Evolutionary conservation across 1,140 invertebrate genomes (phyloP).

Genomic region (Solen grandis): DNA sequence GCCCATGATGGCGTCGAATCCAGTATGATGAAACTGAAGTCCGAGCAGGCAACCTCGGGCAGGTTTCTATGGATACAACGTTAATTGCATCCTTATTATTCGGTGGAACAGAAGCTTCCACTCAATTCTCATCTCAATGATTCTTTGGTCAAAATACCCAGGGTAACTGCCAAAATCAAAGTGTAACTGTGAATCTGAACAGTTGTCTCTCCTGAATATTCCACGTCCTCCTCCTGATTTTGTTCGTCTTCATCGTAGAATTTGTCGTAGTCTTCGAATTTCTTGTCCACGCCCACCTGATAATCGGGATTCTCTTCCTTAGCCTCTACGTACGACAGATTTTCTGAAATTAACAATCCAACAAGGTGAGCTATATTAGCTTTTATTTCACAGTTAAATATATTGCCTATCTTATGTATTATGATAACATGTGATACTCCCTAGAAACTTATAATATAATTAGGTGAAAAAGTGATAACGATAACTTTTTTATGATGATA

Average conservation of each 20-base stretch:
- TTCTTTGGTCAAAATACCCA: too few species aligned
- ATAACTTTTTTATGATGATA: background rate
- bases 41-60: too few species aligned
- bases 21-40: too few species aligned
- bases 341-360: background rate
- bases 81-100: too few species aligned
- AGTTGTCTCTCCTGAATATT: too few species aligned
- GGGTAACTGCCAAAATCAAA: too few species aligned
- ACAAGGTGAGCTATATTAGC: background rate
- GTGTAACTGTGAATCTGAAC: too few species aligned
- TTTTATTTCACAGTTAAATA: background rate
- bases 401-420: background rate
- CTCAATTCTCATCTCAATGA: too few species aligned
- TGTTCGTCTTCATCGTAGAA: slow-evolving; percentile 25
- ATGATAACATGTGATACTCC: background rate
- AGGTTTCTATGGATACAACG: too few species aligned
- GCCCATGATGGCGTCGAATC: too few species aligned
- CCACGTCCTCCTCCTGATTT: background rate
- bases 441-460: background rate
- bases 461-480: background rate
- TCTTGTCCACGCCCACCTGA: slow-evolving; percentile 36
- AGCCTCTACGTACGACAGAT: slow-evolving; percentile 23
- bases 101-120: too few species aligned
- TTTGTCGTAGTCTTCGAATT: slow-evolving; percentile 25
- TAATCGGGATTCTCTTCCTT: slow-evolving; percentile 29